Conservation (phyloP, 1,140 invertebrate species). For the Bactericera cockerelli region DNA sequence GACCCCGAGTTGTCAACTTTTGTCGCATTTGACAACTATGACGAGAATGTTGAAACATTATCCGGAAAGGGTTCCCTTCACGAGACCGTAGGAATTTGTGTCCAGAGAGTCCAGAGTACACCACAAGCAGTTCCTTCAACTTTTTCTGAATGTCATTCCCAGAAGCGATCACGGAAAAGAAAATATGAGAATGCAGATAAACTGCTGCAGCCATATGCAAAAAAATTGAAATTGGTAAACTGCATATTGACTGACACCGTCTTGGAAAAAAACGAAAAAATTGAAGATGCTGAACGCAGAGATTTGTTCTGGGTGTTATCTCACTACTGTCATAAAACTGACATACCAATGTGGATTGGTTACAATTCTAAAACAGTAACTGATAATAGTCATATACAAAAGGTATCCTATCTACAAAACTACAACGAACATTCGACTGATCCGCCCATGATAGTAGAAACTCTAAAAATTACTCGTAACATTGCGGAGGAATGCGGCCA, state of each 20-base stretch:
- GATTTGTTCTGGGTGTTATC: slow-evolving; percentile 20
- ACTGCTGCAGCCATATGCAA: slow-evolving; percentile 20
- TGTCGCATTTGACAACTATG: slow-evolving; percentile 32
- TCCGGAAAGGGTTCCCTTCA: slow-evolving; percentile 31
- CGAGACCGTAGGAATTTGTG: slow-evolving; percentile 34
- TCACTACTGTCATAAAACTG: slow-evolving; percentile 19
- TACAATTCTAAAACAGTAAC: slow-evolving; percentile 22
- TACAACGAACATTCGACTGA: slow-evolving; percentile 29
- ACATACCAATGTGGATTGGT: slow-evolving; percentile 26
- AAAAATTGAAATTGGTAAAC: slow-evolving; percentile 19
- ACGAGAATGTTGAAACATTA: slow-evolving; percentile 30
- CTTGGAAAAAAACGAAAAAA: neutral
- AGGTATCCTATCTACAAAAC: slow-evolving; percentile 26
- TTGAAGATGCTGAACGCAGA: slow-evolving; percentile 7
- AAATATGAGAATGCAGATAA: slow-evolving; percentile 14
- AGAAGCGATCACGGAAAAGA: slow-evolving; percentile 14
- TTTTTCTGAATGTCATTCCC: neutral
- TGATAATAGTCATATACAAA: slow-evolving; percentile 21
- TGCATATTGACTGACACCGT: slow-evolving; percentile 2
- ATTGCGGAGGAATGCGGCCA: slow-evolving; percentile 23
- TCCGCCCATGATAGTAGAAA: slow-evolving; percentile 26
- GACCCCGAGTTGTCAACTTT: slow-evolving; percentile 22
- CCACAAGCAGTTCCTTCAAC: slow-evolving; percentile 13
- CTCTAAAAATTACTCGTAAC: slow-evolving; percentile 25
- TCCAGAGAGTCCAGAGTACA: slow-evolving; percentile 23